A percentile compares a stretch with the other conserved stretches of the same genome.
phyloP scores from a whole-genome alignment of 2,797 vertebrate genomes.

The Chaenodraco wilsoni region DNA sequence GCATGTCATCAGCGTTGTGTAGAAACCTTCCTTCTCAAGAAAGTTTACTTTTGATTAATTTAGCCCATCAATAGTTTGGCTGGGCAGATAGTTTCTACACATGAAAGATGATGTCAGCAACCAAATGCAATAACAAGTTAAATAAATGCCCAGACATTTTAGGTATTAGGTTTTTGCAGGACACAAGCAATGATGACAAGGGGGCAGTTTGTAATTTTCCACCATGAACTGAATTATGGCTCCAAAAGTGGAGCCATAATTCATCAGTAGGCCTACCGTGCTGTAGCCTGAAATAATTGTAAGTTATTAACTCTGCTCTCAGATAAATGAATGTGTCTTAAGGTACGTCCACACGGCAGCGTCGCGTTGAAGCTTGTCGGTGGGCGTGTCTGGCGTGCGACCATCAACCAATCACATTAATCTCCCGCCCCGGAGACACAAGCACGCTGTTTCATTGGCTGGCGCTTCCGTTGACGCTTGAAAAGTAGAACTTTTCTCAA shows the following conservation, averaged over 20 bases:
- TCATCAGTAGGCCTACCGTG: constrained; percentile 35
- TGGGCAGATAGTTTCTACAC: constrained; percentile 18
- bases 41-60: constrained; percentile 63
- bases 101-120: constrained; percentile 56
- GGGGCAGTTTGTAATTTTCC: constrained; percentile 57
- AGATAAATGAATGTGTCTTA: constrained; percentile 59
- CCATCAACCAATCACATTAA: no score
- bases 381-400: no score
- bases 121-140: constrained; percentile 44
- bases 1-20: constrained; percentile 34
- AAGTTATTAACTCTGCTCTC: constrained; percentile 60
- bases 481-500: no score
- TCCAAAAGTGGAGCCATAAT: constrained; percentile 38
- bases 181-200: constrained; percentile 36
- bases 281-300: constrained; percentile 52
- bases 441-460: no score
- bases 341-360: no score
- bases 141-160: constrained; percentile 36
- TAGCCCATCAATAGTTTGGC: constrained; percentile 44
- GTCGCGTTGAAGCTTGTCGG: no score
- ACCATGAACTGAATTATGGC: constrained; percentile 9
- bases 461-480: no score
- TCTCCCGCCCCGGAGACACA: no score
- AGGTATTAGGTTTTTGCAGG: constrained; percentile 32
- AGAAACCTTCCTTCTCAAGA: constrained; percentile 26